phyloP scores from a whole-genome alignment of 2,113 vertebrate genomes.

The Passer montanus region DNA sequence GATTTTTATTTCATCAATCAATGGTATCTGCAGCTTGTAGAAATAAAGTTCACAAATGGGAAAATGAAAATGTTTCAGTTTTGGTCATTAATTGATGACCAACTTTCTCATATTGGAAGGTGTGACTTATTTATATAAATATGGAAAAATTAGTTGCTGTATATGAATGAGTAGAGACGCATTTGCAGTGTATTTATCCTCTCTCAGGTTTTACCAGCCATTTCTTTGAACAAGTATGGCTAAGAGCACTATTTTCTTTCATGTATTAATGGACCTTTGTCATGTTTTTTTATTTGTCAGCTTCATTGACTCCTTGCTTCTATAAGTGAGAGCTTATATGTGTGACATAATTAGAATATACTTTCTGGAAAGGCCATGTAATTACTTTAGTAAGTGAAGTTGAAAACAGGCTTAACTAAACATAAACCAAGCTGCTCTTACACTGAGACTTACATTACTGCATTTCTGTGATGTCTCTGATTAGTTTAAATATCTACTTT shows the following conservation, averaged over 20 bases:
- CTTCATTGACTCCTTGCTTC: not conserved
- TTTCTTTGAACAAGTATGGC: not conserved
- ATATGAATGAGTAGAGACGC: not conserved
- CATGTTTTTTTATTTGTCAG: not conserved
- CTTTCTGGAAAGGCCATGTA: not conserved
- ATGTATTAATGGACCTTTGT: not conserved
- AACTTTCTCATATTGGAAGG: not conserved
- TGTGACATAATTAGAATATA: not conserved
- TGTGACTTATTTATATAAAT: not conserved
- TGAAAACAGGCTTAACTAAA: not conserved
- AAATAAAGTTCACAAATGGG: not conserved
- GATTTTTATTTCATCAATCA: not conserved
- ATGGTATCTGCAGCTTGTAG: not conserved
- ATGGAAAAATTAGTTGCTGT: not conserved
- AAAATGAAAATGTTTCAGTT: not conserved
- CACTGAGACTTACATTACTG: not conserved
- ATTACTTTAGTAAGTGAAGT: not conserved
- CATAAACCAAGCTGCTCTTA: not conserved
- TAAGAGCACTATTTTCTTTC: not conserved
- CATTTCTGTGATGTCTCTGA: not conserved
- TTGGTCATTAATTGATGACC: not conserved
- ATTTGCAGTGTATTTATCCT: not conserved
- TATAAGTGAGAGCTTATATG: not conserved
- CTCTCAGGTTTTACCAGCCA: not conserved
- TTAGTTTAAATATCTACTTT: not conserved